phyloP scores from a whole-genome alignment of 2,888 invertebrate genomes.

The Epistrophe eligans region DNA sequence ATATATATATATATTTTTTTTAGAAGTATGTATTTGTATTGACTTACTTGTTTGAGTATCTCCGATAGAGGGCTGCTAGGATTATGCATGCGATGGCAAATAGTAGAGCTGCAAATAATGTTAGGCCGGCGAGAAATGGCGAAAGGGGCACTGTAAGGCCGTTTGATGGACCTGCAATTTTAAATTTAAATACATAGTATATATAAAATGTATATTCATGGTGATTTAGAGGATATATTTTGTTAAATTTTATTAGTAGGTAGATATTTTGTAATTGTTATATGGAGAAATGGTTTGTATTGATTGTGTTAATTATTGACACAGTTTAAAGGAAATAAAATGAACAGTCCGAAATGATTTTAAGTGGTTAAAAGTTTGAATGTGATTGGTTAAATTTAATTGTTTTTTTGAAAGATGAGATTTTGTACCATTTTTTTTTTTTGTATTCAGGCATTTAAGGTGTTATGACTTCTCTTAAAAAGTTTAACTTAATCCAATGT shows the following conservation, averaged over 20 bases:
- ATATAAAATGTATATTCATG: slow-evolving; percentile 12
- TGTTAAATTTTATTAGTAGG: not conserved
- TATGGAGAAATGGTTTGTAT: not conserved
- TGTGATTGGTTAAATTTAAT: not conserved
- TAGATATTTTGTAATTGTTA: slow-evolving; percentile 8
- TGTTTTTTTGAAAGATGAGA: not conserved
- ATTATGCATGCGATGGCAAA: slow-evolving; percentile 91
- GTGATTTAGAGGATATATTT: not conserved
- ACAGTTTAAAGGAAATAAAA: not conserved
- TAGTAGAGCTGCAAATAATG: slow-evolving; percentile 90
- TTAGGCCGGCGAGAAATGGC: slow-evolving; percentile 90
- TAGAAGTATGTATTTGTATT: slow-evolving; percentile 19
- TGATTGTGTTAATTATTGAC: slow-evolving; percentile 18
- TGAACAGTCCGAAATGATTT: not conserved
- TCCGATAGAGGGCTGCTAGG: slow-evolving; percentile 89
- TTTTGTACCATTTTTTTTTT: too few relatives aligned
- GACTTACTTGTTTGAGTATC: slow-evolving; percentile 85
- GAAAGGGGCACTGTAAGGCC: slow-evolving; percentile 88
- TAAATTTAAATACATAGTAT: slow-evolving; percentile 37
- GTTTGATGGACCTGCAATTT: slow-evolving; percentile 86
- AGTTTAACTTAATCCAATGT: too few relatives aligned
- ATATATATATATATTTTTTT: slow-evolving; percentile 23
- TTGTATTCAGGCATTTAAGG: too few relatives aligned
- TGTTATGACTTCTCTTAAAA: too few relatives aligned
- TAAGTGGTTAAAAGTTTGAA: not conserved